Evolutionary conservation across 2,797 vertebrate genomes (phyloP), one percentile per base, ranked within the genome.

Genomic region (Anguilla pacifica): DNA sequence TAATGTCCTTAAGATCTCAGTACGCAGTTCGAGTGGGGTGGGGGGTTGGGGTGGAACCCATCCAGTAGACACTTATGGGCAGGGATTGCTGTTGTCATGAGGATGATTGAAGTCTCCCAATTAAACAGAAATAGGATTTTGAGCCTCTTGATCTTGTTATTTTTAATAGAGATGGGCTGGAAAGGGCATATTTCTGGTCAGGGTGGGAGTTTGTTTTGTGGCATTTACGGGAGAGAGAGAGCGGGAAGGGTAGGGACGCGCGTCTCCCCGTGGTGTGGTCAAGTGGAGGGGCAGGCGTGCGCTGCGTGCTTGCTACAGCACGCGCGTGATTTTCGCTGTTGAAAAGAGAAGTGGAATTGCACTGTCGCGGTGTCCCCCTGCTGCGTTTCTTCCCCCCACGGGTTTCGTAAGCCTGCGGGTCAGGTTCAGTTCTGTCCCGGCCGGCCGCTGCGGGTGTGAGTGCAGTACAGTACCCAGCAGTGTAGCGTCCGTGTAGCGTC

Each of bases 21-120:
- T 11, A 17, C 51, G 81, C 86, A 11, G 43, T 61, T 77, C n/a
- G n/a, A 35, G 53, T 64, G 72, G 39, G 39, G 51, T 72, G 72
- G 22, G 70, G 57, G 35, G 57, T 77, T n/a, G 89, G 88, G 83
- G 49, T 25, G 90, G 89, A 89, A 88, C 92, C 88, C 92, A 92
- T 93, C 89, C 92, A 70, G 88, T 91, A 83, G 53, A 89, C 77
- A 86, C 87, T 89, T 64, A 90, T 94, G 94, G 94, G 93, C 91
- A 93, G 92, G 92, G 81, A 11, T 93, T 67, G 4, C 92, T 90
- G 93, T 95, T 95, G 93, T 95, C 90, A 90, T 22, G 3, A 81
- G 89, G 87, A 89, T 89, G 89, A 92, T 87, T 90, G 87, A 90
- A 85, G 91, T 93, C 91, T 93, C 89, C 89, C 93, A 92, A 88